Evolutionary conservation across 2,797 vertebrate genomes (phyloP), one percentile per base, ranked within the genome.

Genomic region (Menidia menidia): DNA sequence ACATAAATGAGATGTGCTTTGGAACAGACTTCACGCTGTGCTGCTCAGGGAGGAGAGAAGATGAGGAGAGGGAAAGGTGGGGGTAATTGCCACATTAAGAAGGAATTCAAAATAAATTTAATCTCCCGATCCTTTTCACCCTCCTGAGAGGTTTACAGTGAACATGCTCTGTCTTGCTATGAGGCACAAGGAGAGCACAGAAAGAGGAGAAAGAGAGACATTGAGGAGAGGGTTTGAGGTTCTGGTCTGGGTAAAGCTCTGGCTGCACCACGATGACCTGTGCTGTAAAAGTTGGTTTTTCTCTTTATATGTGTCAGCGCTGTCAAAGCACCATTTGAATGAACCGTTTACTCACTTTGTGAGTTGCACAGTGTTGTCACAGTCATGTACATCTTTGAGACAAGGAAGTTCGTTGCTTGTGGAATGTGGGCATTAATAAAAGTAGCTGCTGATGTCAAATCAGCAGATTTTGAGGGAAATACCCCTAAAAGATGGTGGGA

Each of bases 51-150:
- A 64, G 62, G 60, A 71, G 73, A 68, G 71, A 55, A 60, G 81
- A 68, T 75, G 74, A 64, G 78, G 67, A 39, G 77, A 48, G 41
- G 56, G 78, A 47, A 69, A 64, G 67, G 66, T 67, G 54, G 66
- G 76, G 72, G 89, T 93, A 93, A 94, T 93, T 94, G 92, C 88
- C 90, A 89, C 90, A 94, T 94, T 94, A 93, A 93, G 90, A 93
- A 93, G 91, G 94, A 94, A 95, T 94, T 95, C 90, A 93, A 94
- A 93, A 93, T 94, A 90, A 92, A 93, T 93, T 85, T 94, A 94
- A 94, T 95, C 94, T 93, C 83, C 82, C 86, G 85, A 89, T 88
- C 81, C 90, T 84, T 81, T 81, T 86, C 78, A 87, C 82, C 85
- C 82, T 73, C 73, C 83, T 71, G 71, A 83, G 79, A 90, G 90